Evolutionary conservation across 2,113 vertebrate species (phyloP).

Genomic region (Scophthalmus maximus): DNA sequence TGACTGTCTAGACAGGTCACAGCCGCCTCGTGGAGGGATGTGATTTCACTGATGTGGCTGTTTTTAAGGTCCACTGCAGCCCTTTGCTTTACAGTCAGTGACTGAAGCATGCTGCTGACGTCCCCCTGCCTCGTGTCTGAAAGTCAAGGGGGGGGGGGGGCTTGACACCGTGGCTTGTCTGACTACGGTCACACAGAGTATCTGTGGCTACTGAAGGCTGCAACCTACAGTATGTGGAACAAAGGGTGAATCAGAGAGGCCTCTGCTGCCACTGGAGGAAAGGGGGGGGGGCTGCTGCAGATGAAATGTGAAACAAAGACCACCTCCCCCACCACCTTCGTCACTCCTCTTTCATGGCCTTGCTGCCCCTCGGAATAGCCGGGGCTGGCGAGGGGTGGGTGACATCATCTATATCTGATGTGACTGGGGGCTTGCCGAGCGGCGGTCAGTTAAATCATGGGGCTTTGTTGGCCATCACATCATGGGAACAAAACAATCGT

Average conservation of each 20-base stretch:
- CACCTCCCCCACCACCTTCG: conserved; percentile 44
- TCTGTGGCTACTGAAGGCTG: conserved; percentile 9
- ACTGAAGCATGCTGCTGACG: conserved; percentile 56
- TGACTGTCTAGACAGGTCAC: conserved; percentile 26
- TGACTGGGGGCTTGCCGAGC: conserved; percentile 48
- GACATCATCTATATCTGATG: conserved; percentile 78
- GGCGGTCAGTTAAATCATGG: conserved; percentile 62
- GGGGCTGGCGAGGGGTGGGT: conserved; percentile 58
- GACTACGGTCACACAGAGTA: not conserved
- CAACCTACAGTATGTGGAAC: conserved; percentile 39
- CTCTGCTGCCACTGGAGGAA: not conserved
- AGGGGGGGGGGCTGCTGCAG: conserved; percentile 14
- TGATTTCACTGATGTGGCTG: conserved; percentile 31
- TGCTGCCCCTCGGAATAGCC: conserved; percentile 58
- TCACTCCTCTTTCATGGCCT: conserved; percentile 60
- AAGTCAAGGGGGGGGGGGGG: not conserved
- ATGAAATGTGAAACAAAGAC: conserved; percentile 76
- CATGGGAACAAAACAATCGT: conserved; percentile 61
- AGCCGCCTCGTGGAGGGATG: not conserved
- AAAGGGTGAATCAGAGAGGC: conserved; percentile 14
- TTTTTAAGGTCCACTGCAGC: conserved; percentile 40
- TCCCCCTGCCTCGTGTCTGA: conserved; percentile 32
- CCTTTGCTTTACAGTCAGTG: conserved; percentile 39
- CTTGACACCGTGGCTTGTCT: conserved; percentile 11
- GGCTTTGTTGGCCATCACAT: conserved; percentile 70